Conservation (phyloP, 64 coral and sea anemone genomes). For the Platygyra sinensis region DNA sequence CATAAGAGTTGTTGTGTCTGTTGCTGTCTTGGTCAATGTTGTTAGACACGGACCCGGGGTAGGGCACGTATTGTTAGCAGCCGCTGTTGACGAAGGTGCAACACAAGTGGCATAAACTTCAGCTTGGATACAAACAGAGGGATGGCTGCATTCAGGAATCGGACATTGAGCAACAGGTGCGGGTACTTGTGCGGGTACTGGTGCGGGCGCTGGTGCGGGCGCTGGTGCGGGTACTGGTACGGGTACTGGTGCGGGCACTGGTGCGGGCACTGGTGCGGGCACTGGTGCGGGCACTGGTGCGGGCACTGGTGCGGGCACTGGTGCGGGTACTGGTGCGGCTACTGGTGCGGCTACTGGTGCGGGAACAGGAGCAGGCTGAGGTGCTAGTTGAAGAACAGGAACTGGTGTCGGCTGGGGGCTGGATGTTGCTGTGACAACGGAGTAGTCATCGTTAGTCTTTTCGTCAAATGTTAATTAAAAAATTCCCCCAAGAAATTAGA, state of each 20-base stretch:
- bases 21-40: constrained; percentile 17
- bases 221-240: too few relatives aligned
- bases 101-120: constrained; percentile 13
- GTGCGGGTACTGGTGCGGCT: too few relatives aligned
- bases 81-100: background rate
- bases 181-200: too few relatives aligned
- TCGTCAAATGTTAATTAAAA: too few relatives aligned
- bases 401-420: background rate
- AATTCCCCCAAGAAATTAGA: too few relatives aligned
- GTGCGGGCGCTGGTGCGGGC: too few relatives aligned
- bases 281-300: too few relatives aligned
- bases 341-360: too few relatives aligned
- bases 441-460: background rate
- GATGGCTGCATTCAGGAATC: constrained; percentile 9
- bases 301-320: too few relatives aligned
- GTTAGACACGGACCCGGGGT: constrained; percentile 9
- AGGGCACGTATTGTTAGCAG: background rate
- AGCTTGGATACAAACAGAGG: constrained; percentile 26
- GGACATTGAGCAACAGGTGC: background rate
- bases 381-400: background rate
- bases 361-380: background rate
- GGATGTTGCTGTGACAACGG: background rate
- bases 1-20: background rate
- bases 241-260: too few relatives aligned
- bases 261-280: too few relatives aligned